Evolutionary conservation across 2,888 invertebrate species (phyloP).

Genomic region (Drosophila setosimentum): DNA sequence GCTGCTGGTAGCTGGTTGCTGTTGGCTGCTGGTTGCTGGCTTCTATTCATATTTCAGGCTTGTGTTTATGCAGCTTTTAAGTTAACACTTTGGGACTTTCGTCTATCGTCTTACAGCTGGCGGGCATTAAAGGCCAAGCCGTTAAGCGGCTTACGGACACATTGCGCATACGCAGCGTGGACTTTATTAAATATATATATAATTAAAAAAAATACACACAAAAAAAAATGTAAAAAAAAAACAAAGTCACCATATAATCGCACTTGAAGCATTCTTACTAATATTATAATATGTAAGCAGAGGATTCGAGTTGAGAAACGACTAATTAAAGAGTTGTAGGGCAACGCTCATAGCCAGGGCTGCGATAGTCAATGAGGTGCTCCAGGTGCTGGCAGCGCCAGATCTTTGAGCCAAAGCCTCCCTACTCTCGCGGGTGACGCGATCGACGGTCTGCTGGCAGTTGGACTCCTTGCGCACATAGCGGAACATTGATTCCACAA

Average conservation of each 20-base stretch:
- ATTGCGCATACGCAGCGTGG: slow-evolving; percentile 52
- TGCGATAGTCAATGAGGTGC: background rate
- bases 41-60: slow-evolving; percentile 58
- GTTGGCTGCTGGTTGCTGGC: slow-evolving; percentile 3
- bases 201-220: slow-evolving; percentile 34
- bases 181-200: slow-evolving; percentile 73
- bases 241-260: slow-evolving; percentile 1
- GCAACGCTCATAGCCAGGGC: slow-evolving; percentile 4
- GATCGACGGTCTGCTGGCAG: slow-evolving; percentile 85
- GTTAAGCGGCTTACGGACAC: slow-evolving; percentile 68
- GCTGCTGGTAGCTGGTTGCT: background rate
- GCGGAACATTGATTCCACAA: slow-evolving; percentile 91
- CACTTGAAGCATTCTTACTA: slow-evolving; percentile 10
- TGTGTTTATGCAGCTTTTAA: slow-evolving; percentile 72
- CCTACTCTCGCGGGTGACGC: slow-evolving; percentile 27
- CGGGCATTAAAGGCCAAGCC: slow-evolving; percentile 55
- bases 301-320: background rate
- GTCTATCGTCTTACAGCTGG: slow-evolving; percentile 27
- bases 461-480: slow-evolving; percentile 89
- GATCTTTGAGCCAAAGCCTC: slow-evolving; percentile 2
- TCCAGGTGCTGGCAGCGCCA: background rate
- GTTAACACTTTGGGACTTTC: slow-evolving; percentile 62
- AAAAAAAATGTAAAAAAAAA: background rate
- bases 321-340: background rate
- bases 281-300: background rate